Base-by-base conservation (phyloP, 2,888 invertebrate species). In the Trissolcus brochymenae region DNA sequence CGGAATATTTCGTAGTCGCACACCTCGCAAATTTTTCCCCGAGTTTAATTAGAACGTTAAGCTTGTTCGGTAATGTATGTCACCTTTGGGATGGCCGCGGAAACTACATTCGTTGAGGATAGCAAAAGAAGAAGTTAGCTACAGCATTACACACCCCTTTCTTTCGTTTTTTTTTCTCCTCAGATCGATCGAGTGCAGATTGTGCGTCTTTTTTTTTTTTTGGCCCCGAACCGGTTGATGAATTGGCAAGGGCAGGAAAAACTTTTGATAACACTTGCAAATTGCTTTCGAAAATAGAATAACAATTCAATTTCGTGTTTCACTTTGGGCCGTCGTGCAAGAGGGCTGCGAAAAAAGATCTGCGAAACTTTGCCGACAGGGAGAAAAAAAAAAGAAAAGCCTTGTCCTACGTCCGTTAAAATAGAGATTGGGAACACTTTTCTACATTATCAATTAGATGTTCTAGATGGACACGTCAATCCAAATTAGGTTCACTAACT, bases 261-360 rank as follows among this genome's bases (percentile, higher is more conserved):
- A 88, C 87, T 88, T 87, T 88, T 88, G 86, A 88, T 88, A 88
- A 88, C 87, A 85, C 87, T 88, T 87, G 87, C 86, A 88, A 88
- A 88, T 88, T 87, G 88, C 87, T 88, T 88, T 85, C 82, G 87
- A 88, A 88, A 88, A 88, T 88, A 85, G 87, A 88, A 88, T 88
- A 88, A 88, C 87, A 87, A 88, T 88, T 86, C 86, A 87, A 88
- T 88, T 87, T 87, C 87, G 83, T 77, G 79, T 82, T 72, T 78
- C 78, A 76, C 71, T 19, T 75, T 72, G 70, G 81, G 82, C 77
- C 78, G 84, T 81, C 76, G 66, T 82, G 84, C 81, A n/a, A n/a
- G 79, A 80, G 73, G 57, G 65, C 61, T 70, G 71, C 55, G 74
- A 79, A 76, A 78, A 72, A 76, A 64, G 50, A 68, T 25, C 57